Conservation (phyloP, 92 coral and sea anemone genomes). For the Porites evermanni region DNA sequence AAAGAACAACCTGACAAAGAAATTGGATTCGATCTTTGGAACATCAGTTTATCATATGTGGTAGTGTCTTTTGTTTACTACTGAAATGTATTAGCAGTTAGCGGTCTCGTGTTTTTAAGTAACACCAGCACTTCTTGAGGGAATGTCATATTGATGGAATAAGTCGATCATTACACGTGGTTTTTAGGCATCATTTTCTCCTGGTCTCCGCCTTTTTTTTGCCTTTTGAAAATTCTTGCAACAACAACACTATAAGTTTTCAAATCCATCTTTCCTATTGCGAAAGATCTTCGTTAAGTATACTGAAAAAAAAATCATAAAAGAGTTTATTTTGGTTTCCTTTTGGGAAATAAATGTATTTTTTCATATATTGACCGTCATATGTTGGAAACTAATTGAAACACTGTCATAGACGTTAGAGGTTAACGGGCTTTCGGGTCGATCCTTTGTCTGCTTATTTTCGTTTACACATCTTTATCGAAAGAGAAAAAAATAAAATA, state of each 20-base stretch:
- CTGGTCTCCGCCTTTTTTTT: constrained; percentile 17
- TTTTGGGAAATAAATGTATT: not conserved
- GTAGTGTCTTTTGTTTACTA: constrained; percentile 1
- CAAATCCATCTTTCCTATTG: not conserved
- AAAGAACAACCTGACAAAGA: not conserved
- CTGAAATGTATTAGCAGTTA: constrained; percentile 23
- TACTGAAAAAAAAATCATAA: not conserved
- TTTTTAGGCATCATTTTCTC: constrained; percentile 8
- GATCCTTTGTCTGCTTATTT: not conserved
- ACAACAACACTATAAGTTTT: not conserved
- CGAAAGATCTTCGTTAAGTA: not conserved
- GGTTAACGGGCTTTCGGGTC: constrained; percentile 14
- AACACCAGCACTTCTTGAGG: constrained; percentile 7
- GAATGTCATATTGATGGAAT: constrained; percentile 12
- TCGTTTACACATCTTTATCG: not conserved
- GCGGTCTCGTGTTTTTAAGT: constrained; percentile 32
- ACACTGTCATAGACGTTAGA: not conserved
- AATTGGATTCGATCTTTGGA: constrained; percentile 7
- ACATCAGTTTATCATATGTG: not conserved
- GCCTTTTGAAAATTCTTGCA: not conserved
- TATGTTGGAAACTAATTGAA: constrained; percentile 6
- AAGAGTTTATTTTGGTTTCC: not conserved
- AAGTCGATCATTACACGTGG: constrained; percentile 39
- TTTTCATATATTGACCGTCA: not conserved
- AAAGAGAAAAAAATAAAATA: not conserved